Evolutionary conservation across 2,113 vertebrate species (phyloP).

Genomic region (Arenaria interpres): DNA sequence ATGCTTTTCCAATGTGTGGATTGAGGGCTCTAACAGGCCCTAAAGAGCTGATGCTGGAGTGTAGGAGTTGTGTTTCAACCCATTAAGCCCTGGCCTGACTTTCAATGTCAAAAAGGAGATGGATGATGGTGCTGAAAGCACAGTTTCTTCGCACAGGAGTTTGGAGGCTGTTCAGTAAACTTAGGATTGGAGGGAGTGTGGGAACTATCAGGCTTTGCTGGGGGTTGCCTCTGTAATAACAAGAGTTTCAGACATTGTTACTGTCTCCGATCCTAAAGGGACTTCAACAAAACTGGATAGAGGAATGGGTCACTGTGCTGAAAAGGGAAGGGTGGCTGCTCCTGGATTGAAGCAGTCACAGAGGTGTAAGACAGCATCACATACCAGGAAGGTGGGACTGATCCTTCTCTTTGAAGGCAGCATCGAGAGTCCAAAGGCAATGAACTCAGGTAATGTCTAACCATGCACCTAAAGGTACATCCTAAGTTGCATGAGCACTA

Average conservation of each 20-base stretch:
- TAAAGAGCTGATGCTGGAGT: conserved; percentile 63
- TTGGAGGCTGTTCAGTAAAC: neutral
- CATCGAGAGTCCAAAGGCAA: neutral
- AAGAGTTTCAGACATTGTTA: neutral
- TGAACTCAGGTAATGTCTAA: neutral
- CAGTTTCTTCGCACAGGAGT: neutral
- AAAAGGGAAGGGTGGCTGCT: neutral
- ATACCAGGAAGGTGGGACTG: neutral
- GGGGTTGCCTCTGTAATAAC: neutral
- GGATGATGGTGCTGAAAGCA: conserved; percentile 27
- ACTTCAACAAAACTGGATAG: neutral
- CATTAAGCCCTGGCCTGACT: conserved; percentile 64
- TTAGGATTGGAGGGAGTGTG: neutral
- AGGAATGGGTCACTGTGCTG: neutral
- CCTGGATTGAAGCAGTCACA: neutral
- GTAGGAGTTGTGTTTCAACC: conserved; percentile 61
- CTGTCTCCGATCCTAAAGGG: neutral
- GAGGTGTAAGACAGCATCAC: fast-evolving
- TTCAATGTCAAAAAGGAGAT: conserved; percentile 71
- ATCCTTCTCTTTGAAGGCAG: neutral
- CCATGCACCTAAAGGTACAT: neutral
- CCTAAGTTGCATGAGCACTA: neutral
- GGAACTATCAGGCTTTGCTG: neutral
- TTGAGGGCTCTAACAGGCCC: conserved; percentile 50
- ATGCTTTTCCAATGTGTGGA: conserved; percentile 59